Evolutionary conservation across 2,888 invertebrate species (phyloP).

Genomic region (Scaptodrosophila latifasciaeformis): DNA sequence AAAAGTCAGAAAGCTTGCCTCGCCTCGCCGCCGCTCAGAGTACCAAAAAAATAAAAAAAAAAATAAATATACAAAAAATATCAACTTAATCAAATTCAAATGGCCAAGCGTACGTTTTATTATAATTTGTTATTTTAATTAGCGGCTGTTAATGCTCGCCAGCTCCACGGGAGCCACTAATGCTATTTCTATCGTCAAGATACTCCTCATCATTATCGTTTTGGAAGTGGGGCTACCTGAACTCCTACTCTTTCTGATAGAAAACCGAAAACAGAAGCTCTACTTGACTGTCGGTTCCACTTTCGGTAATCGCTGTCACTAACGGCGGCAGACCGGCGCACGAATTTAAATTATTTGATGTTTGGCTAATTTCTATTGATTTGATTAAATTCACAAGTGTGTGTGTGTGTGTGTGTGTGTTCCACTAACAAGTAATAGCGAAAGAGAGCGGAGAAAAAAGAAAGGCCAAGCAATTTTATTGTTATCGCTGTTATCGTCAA

Average conservation of each 20-base stretch:
- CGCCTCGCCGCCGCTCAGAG: too few relatives aligned
- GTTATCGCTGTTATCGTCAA: too few relatives aligned
- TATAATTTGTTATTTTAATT: slow-evolving; percentile 57
- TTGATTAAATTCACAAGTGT: too few relatives aligned
- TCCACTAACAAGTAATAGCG: slow-evolving; percentile 35
- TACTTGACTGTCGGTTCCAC: slow-evolving; percentile 59
- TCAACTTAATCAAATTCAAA: slow-evolving; percentile 54
- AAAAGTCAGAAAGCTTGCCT: not conserved
- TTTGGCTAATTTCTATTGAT: slow-evolving; percentile 55
- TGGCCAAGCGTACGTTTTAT: slow-evolving; percentile 47
- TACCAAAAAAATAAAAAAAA: too few relatives aligned
- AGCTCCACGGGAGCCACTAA: slow-evolving; percentile 2
- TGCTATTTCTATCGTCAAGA: not conserved
- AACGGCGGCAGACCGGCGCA: slow-evolving; percentile 2
- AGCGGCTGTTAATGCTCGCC: slow-evolving; percentile 34
- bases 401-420: slow-evolving; percentile 38
- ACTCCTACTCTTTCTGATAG: too few relatives aligned
- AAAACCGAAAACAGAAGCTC: slow-evolving; percentile 53
- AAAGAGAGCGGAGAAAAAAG: not conserved
- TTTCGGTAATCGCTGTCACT: slow-evolving; percentile 36
- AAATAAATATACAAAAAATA: slow-evolving; percentile 32
- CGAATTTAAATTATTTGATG: slow-evolving; percentile 55
- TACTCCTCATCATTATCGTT: too few relatives aligned
- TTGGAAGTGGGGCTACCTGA: too few relatives aligned
- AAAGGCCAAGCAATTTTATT: too few relatives aligned